Evolutionary conservation across 2,797 vertebrate genomes (phyloP), one percentile per base, ranked within the genome.

Genomic region (Eurystomus glaucurus): DNA sequence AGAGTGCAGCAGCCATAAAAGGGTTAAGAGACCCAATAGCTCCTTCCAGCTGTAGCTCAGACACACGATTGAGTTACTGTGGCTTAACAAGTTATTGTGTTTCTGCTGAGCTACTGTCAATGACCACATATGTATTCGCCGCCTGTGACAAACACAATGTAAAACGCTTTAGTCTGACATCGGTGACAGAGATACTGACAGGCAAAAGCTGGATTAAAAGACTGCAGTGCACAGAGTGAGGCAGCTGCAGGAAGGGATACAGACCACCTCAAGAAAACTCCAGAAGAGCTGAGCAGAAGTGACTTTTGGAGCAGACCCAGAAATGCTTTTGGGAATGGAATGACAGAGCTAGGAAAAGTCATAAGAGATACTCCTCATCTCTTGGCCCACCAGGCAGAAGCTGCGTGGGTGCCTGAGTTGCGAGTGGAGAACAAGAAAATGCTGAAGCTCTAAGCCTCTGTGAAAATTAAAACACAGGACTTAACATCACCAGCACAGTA

Each of bases 31-130:
- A 60, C 60, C 86, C 51, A 84, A 19, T 8, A 37, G 84, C 88
- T 90, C 81, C 86, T 97, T 97, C 96, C 96, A 97, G 97, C 96
- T 92, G 97, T 92, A 93, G 81, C 92, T 92, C 95, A 94, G 94
- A 88, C 78, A 75, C 75, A 68, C 5, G 86, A 97, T 91, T 80
- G 89, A 95, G 91, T 96, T 96, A 95, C 95, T 91, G 86, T 85
- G 92, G 93, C 91, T 97, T 97, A 97, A 96, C 91, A 97, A 96
- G 93, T 96, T 95, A 97, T 93, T 97, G 96, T 96, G 96, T 96
- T 96, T 97, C 97, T 95, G 95, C 81, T 52, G 94, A 91, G 95
- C 97, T 97, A 97, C 96, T 95, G 96, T 97, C 96, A 96, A 91
- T 96, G 95, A 95, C 97, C 94, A 95, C 93, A 93, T 95, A 95